Percentiles rank a stretch among this genome's conserved stretches.
These are phyloP conservation scores for Drosophila busckii DNA, from an alignment of 1,140 invertebrate genomes.

Conservation along the genomic window DNA sequence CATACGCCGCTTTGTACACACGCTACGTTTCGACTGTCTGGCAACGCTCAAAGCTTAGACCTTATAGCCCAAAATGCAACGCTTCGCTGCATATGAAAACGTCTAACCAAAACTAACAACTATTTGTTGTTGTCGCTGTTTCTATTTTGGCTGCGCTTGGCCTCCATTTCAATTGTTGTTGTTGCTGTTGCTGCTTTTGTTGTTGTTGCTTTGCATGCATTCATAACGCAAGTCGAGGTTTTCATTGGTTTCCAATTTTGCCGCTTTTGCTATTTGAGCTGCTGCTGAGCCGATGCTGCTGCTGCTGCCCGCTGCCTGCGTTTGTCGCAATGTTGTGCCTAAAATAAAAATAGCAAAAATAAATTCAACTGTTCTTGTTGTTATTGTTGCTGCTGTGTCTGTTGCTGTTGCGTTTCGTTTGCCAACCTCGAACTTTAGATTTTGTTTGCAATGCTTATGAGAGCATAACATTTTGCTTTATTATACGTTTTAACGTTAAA, in stretches of 20 bases:
- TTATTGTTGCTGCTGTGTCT: constrained; percentile 20
- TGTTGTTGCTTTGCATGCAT: constrained; percentile 73
- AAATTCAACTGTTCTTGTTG: constrained; percentile 41
- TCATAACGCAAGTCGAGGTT: constrained; percentile 74
- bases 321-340: constrained; percentile 53
- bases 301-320: background rate
- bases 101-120: constrained; percentile 6
- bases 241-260: constrained; percentile 73
- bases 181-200: constrained; percentile 59
- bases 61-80: constrained; percentile 63
- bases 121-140: constrained; percentile 24
- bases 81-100: constrained; percentile 67
- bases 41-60: constrained; percentile 46
- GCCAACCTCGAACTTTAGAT: constrained; percentile 73
- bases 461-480: constrained; percentile 66
- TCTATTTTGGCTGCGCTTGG: constrained; percentile 72
- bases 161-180: constrained; percentile 58
- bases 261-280: constrained; percentile 65
- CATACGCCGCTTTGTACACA: constrained; percentile 41
- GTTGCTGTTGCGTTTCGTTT: constrained; percentile 16
- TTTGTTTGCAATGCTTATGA: constrained; percentile 74
- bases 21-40: constrained; percentile 53
- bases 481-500: constrained; percentile 24
- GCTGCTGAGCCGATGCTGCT: constrained; percentile 28
- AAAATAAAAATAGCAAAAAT: too few relatives aligned